Percentiles rank a stretch among this genome's conserved stretches.
These are phyloP conservation scores for Aphelenchoides bicaudatus DNA, from an alignment of 2,888 invertebrate species.

Conservation along the genomic window DNA sequence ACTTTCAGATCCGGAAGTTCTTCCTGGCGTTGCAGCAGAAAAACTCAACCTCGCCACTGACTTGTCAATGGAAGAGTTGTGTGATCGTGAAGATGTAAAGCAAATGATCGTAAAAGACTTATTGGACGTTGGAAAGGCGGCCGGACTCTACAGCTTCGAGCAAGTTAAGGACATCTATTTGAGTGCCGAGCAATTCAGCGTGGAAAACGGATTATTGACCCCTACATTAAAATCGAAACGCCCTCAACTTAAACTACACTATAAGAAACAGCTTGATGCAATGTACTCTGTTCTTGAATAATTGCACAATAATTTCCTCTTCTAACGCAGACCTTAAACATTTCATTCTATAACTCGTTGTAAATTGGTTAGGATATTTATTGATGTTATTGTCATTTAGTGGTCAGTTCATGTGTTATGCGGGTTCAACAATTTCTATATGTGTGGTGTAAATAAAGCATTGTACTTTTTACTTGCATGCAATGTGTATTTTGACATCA, in stretches of 20 bases:
- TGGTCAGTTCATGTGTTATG: no score
- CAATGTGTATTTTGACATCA: no score
- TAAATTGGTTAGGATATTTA: no score
- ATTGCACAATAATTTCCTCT: neutral
- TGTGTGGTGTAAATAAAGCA: no score
- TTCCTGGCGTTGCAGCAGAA: conserved; percentile 39
- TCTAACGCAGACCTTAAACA: neutral
- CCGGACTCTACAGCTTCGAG: conserved; percentile 89
- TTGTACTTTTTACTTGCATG: no score
- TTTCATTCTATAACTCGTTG: neutral
- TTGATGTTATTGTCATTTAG: no score
- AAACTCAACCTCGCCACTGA: conserved; percentile 32
- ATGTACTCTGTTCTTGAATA: conserved; percentile 48
- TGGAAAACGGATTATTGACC: conserved; percentile 90
- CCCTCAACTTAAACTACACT: conserved; percentile 65
- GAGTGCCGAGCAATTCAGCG: conserved; percentile 88
- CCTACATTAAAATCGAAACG: conserved; percentile 93
- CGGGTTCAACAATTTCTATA: no score
- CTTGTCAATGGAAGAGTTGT: conserved; percentile 44
- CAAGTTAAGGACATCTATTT: conserved; percentile 78
- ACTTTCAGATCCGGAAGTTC: conserved; percentile 85
- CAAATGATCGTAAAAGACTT: conserved; percentile 83
- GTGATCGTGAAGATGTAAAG: conserved; percentile 69
- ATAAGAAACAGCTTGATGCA: conserved; percentile 35
- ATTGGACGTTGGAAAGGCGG: conserved; percentile 80